Base-by-base conservation (phyloP, 2,113 vertebrate genomes). In the Brienomyrus longianalis region DNA sequence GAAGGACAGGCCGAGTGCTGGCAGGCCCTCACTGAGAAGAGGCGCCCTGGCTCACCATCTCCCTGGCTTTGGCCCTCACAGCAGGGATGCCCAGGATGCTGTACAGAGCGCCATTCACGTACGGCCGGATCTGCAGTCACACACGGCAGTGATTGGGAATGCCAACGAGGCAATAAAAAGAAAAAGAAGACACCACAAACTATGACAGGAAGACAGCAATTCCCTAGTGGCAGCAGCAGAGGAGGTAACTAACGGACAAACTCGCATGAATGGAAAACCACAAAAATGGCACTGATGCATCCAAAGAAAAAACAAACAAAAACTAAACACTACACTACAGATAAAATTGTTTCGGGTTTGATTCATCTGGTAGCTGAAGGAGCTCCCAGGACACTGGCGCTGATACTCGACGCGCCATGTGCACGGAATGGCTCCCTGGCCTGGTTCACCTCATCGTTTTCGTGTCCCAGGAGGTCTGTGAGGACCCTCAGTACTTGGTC, bases 71-170 rank as follows among this genome's bases (percentile, higher is more conserved):
- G 91, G 98, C 97, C 54, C 97, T 96, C 86, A 99, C 95, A 86
- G 96, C 94, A 0, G 97, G 97, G 86, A 98, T 90, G 51, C 95
- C 96, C 50, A 99, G 96, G 92, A 99, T 97, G 92, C 97, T 99
- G 90, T 99, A 99, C 47, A 99, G 94, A 1, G 96, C 96, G 92
- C 98, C 98, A 2, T 99, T 99, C 93, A 99, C 98, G 88, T 98
- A 99, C 0, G 97, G 96, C 31, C 97, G 97, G 88, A 99, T 96
- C 98, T 99, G 92, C 83, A 90, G 84, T 83, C 89, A 47, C 43
- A 91, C 19, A 23, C 10, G 21, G 35, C 86, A 59, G 35, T 3
- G 8, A 43, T 11, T 52, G 15, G 48, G 11, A n/a, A 86, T 13
- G 3, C 50, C 11, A 27, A 10, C 27, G 1, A 39, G 31, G 66